Evolutionary conservation across 2,113 vertebrate genomes (phyloP), one percentile per base, ranked within the genome.

Genomic region (Gymnobelideus leadbeateri): DNA sequence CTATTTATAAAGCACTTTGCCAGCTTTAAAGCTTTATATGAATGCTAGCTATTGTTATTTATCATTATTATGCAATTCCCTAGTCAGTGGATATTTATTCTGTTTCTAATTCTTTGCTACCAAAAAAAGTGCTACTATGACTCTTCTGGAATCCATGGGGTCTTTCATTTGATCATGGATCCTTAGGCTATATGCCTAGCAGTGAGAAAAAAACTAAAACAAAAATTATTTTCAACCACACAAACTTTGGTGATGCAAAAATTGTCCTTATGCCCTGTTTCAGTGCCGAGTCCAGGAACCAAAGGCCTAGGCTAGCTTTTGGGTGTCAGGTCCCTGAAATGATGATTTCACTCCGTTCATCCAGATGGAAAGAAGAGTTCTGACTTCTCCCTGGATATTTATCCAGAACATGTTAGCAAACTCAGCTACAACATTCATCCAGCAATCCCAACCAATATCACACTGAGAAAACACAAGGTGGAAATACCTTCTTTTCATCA

Each of bases 371-470:
- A 92, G 51, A 61, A 68, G 84, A 77, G 57, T 23, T 24, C 50
- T 52, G 68, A 26, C 31, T 97, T 93, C 51, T 91, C 47, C 24
- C 57, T 51, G 9, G 49, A 5, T 52, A n/a, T n/a, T 90, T 92
- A 89, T 92, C 89, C 90, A 95, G 92, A 51, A 89, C 31, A 2
- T 25, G 25, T 77, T 95, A 77, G 89, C 77, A 92, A 31, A 89
- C 26, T 57, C 53, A n/a, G 14, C 55, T 46, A 61, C 0, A 0
- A 49, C 11, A 1, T 55, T 89, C 37, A n/a, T 93, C 61, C 26
- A 43, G 50, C 51, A 25, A 1, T 93, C 43, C 94, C 4, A 2
- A 14, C 16, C 47, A 12, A 14, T 90, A 92, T 31, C 77, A 28
- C 14, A 23, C 46, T 21, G 9, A n/a, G 37, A 53, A 12, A 24